A percentile compares a stretch with the other conserved stretches of the same genome.
These are phyloP conservation scores for Brienomyrus brachyistius DNA, from an alignment of 2,113 vertebrate genomes.

Conservation along the genomic window DNA sequence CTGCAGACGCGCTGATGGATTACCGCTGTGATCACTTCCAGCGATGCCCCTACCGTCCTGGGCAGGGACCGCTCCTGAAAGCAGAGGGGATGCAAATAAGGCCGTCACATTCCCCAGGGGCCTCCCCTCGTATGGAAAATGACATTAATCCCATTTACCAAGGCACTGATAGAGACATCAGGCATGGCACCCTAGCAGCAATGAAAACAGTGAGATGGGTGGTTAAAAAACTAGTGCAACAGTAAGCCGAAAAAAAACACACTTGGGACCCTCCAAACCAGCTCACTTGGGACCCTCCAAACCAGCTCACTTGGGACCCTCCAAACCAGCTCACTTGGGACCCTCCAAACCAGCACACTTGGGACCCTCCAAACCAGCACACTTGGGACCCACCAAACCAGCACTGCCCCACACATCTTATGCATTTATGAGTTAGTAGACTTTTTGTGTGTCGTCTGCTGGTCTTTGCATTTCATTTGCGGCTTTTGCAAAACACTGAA, in stretches of 20 bases:
- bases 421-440: background rate
- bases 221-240: background rate
- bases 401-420: background rate
- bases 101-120: background rate
- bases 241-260: background rate
- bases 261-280: background rate
- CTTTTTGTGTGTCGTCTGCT: background rate
- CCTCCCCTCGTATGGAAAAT: background rate
- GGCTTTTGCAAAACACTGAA: background rate
- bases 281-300: no score
- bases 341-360: no score
- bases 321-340: no score
- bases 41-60: background rate
- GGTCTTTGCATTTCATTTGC: background rate
- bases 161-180: background rate
- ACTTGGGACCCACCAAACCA: background rate
- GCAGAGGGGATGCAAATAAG: background rate
- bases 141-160: background rate
- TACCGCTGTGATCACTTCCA: background rate
- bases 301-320: no score
- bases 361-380: no score
- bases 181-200: background rate
- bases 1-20: conserved; percentile 34
- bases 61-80: background rate
- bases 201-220: background rate